Percentiles rank a stretch among this genome's conserved stretches.
Conservation (phyloP, 2,797 vertebrate genomes). For the Natrix natrix region DNA sequence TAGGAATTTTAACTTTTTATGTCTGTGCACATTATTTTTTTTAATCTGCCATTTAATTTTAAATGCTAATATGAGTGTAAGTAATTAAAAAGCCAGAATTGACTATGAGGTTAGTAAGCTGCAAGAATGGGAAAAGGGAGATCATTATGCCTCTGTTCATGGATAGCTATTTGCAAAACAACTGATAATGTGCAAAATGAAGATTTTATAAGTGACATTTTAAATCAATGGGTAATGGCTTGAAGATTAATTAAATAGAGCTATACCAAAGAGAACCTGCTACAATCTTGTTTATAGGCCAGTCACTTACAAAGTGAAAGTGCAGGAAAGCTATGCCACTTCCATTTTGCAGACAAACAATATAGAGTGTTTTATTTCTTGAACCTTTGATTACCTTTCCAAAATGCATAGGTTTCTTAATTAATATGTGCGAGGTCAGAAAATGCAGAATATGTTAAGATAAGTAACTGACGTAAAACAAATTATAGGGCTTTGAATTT, state of each 20-base stretch:
- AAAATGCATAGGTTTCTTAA: conserved; percentile 32
- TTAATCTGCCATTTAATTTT: conserved; percentile 68
- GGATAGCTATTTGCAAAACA: conserved; percentile 73
- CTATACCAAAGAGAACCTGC: conserved; percentile 70
- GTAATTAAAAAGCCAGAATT: conserved; percentile 77
- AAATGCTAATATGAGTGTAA: conserved; percentile 69
- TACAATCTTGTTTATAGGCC: conserved; percentile 71
- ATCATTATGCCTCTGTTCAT: conserved; percentile 68
- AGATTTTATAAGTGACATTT: conserved; percentile 75
- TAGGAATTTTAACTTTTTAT: conserved; percentile 59
- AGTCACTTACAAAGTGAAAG: conserved; percentile 56
- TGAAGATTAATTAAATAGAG: conserved; percentile 77
- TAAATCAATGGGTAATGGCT: conserved; percentile 76
- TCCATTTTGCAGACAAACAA: conserved; percentile 49
- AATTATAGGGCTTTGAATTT: conserved; percentile 31
- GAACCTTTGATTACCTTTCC: background rate
- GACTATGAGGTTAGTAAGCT: conserved; percentile 66
- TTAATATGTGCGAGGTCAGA: conserved; percentile 38
- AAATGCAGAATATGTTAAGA: conserved; percentile 38
- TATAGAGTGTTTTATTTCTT: conserved; percentile 22
- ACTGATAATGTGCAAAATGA: conserved; percentile 77
- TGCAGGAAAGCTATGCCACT: conserved; percentile 60
- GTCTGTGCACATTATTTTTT: conserved; percentile 45
- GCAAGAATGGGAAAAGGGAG: conserved; percentile 57
- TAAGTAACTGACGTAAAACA: conserved; percentile 47